Evolutionary conservation across 1,140 invertebrate species (phyloP), one percentile per base, ranked within the genome.

Genomic region (Lepidurus apus): DNA sequence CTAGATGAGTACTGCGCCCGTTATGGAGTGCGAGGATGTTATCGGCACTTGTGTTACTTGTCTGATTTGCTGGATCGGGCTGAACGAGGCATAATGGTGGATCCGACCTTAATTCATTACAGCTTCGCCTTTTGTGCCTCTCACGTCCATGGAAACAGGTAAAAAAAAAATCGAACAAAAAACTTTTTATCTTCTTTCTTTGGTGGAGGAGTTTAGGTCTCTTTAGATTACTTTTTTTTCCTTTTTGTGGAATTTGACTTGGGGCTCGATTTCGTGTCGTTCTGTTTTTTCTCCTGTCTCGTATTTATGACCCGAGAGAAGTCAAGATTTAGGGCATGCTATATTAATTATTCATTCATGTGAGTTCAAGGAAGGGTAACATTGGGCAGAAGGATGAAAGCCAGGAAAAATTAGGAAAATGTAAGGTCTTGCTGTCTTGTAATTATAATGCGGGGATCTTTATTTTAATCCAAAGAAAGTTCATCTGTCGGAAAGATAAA

Each of bases 51-150:
- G 10, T 96, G 93, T 85, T 98, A 98, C 85, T 89, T 99, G n/a
- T 92, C 91, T 80, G 97, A 99, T 87, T 88, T 99, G 26, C 88
- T 99, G 76, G 96, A 98, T 84, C 90, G 96, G 80, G 96, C 97
- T 1, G 97, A 99, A 85, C 94, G 95, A 81, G 94, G 94, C 77
- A 88, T 95, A 79, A 95, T 98, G 88, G 97, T 99, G 79, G 98
- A 99, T 87, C 97, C 98, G 0, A 99, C 96, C 1, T 88, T 99
- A 73, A 98, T 99, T 83, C 97, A 99, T 87, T 99, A 95, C 86
- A 97, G 95, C 82, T 99, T 98, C 88, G 97, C 97, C 34, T 99
- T 98, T 87, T 99, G 97, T 87, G 97, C 97, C 7, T 97, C 94
- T 83, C 98, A 99, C 87, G 97, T 99, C 10, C 95, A 98, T 85